phyloP scores from a whole-genome alignment of 2,888 invertebrate genomes.

The Megastigmus dorsalis region DNA sequence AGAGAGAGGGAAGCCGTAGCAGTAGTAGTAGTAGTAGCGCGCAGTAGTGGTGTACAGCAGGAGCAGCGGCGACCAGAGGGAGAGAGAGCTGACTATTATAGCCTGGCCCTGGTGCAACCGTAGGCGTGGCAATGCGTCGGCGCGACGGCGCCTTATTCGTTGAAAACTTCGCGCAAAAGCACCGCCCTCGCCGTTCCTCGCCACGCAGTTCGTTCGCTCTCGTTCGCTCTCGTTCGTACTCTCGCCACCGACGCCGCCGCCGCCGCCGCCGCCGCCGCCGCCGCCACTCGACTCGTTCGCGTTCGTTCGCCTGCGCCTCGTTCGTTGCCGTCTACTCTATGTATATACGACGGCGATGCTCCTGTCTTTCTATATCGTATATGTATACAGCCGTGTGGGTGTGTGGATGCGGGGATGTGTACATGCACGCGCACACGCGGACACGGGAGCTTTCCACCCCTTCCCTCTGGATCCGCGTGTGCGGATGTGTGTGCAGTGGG shows the following conservation, averaged over 20 bases:
- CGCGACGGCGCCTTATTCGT: slow-evolving; percentile 73
- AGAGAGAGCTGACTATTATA: too few relatives aligned
- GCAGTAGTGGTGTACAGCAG: too few relatives aligned
- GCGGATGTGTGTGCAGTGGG: too few relatives aligned
- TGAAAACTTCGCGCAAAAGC: slow-evolving; percentile 72
- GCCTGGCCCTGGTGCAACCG: slow-evolving; percentile 59
- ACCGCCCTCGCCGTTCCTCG: slow-evolving; percentile 59
- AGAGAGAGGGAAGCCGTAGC: too few relatives aligned
- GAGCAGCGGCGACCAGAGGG: too few relatives aligned
- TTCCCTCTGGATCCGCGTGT: not conserved
- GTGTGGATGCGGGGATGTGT: too few relatives aligned
- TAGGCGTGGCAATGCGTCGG: slow-evolving; percentile 73
- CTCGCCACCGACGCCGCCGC: slow-evolving; percentile 25
- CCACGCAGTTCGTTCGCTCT: slow-evolving; percentile 43
- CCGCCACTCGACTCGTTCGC: slow-evolving; percentile 26
- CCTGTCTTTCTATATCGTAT: too few relatives aligned
- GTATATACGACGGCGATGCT: not conserved
- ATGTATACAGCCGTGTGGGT: too few relatives aligned
- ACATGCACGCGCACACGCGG: not conserved
- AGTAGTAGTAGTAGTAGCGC: too few relatives aligned
- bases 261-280: slow-evolving; percentile 1
- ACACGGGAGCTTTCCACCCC: not conserved
- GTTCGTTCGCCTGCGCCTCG: slow-evolving; percentile 17
- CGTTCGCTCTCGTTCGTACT: slow-evolving; percentile 47
- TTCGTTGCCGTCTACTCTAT: not conserved